A percentile compares a stretch with the other conserved stretches of the same genome.
Conservation (phyloP, 2,888 invertebrate genomes). For the Ornithoptera alexandrae region DNA sequence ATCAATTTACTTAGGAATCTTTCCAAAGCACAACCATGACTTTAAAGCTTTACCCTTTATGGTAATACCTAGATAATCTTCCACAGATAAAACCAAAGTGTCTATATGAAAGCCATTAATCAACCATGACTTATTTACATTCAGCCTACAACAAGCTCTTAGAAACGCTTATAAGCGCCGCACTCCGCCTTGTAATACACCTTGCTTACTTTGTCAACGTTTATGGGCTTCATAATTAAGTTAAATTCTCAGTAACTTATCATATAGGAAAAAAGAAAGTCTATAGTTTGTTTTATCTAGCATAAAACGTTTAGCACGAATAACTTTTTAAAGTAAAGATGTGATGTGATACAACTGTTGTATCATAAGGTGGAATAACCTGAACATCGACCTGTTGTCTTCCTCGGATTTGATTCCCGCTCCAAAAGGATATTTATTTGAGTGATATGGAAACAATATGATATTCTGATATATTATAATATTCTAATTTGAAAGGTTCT, state of each 20-base stretch:
- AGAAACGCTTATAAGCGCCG: conserved; percentile 25
- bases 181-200: conserved; percentile 24
- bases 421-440: too few species aligned
- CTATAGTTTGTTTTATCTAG: background rate
- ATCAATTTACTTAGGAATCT: background rate
- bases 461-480: too few species aligned
- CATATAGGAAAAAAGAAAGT: background rate
- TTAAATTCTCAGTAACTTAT: conserved; percentile 15
- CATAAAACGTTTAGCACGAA: too few species aligned
- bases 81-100: conserved; percentile 3
- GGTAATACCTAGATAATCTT: background rate
- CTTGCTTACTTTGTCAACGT: conserved; percentile 23
- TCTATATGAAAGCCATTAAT: conserved; percentile 19
- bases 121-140: conserved; percentile 26
- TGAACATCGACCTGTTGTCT: too few species aligned
- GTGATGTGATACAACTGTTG: too few species aligned
- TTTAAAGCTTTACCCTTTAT: background rate
- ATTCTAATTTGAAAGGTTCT: too few species aligned
- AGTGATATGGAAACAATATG: too few species aligned
- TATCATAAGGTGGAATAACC: too few species aligned
- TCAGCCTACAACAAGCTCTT: conserved; percentile 23
- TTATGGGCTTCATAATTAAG: conserved; percentile 13
- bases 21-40: background rate
- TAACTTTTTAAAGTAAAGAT: too few species aligned
- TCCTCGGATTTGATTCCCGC: too few species aligned